phyloP scores from a whole-genome alignment of 2,797 vertebrate species.

The Diplodus puntazzo region DNA sequence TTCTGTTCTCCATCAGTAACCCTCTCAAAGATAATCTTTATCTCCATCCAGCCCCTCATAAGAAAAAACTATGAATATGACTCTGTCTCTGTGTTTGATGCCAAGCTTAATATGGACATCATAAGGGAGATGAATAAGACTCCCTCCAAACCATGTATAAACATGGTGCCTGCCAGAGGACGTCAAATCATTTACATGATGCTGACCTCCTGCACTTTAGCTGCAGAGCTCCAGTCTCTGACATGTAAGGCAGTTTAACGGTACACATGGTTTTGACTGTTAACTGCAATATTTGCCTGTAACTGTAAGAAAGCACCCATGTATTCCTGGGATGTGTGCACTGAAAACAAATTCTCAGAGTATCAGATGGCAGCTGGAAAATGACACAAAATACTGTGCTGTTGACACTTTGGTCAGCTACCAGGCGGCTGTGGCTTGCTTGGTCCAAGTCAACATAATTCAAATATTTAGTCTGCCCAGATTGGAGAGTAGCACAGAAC shows the following conservation, averaged over 20 bases:
- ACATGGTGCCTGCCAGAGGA: conserved; percentile 15
- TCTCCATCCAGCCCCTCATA: conserved; percentile 8
- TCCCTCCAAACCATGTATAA: conserved; percentile 39
- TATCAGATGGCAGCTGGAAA: conserved; percentile 8
- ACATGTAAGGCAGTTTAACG: conserved; percentile 29
- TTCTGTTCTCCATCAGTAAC: neutral
- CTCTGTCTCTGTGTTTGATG: conserved; percentile 15
- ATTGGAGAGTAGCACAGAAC: neutral
- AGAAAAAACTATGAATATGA: neutral
- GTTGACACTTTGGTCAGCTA: conserved; percentile 13
- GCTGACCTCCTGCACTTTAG: conserved; percentile 6
- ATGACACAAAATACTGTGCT: conserved; percentile 17
- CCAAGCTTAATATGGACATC: conserved; percentile 43
- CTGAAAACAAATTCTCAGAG: conserved; percentile 34
- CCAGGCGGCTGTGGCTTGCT: neutral
- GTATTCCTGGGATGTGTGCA: neutral
- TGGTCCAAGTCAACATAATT: conserved; percentile 13
- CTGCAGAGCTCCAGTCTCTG: conserved; percentile 11
- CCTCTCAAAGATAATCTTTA: conserved; percentile 27
- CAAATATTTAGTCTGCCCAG: neutral
- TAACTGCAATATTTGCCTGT: conserved; percentile 34
- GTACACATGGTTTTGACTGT: conserved; percentile 25
- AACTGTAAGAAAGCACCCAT: conserved; percentile 46
- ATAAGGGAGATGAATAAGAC: conserved; percentile 18
- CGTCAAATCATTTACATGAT: conserved; percentile 23